Base-by-base conservation (phyloP, 2,888 invertebrate genomes). In the Ophion obscuratus region DNA sequence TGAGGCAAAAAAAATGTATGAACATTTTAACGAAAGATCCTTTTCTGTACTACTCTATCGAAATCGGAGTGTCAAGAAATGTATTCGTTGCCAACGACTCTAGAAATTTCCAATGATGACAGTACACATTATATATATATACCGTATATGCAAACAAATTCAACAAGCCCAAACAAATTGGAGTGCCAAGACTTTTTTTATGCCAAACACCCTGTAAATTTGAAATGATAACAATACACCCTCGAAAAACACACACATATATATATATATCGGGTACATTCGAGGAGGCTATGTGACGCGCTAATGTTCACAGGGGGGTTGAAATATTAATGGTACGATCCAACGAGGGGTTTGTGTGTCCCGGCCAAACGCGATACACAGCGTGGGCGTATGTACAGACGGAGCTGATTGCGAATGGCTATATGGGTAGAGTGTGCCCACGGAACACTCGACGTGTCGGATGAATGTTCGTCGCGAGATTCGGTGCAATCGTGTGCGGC, bases 381-480 rank as follows among this genome's bases (percentile, higher is more conserved):
- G 66, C 27, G 67, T 74, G 81, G 74, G 81, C 64, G 76, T 74
- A 76, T 53, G 61, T 61, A 57, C 27, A 81, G 81, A 80, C 36
- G 64, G 71, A 80, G 31, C 64, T 81, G 81, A 81, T 81, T 74
- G 74, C 81, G 74, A 74, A 64, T 53, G 44, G n/a, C 47, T 59
- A 31, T 77, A 36, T 20, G 31, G 53, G 67, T 47, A 20, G 77
- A 57, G 17, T 40, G 36, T 36, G 81, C 66, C 40, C 27, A 67
- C 67, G 74, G 40, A 74, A 67, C 24, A 24, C 53, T 53, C 67
- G 57, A 53, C 73, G 40, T 57, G 57, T 66, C 44, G 36, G 80
- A 74, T 74, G 81, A 81, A 74, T 81, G 59, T 59, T 44, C 74
- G 59, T 81, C 67, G 67, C 66, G 81, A 81, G 81, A 24, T 64